Evolutionary conservation across 2,888 invertebrate species (phyloP).

Genomic region (Patella caerulea): DNA sequence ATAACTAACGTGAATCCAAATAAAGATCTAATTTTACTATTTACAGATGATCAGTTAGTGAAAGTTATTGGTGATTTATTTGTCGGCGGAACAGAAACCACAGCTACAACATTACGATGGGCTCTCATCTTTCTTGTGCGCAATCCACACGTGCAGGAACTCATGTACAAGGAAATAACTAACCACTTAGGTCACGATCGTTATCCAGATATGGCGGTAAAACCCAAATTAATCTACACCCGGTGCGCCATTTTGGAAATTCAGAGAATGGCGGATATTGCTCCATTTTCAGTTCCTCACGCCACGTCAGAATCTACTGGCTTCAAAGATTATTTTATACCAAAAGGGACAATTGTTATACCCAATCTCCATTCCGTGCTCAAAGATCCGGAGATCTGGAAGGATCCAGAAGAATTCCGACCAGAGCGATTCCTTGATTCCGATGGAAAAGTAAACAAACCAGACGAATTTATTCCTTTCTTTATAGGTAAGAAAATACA

Average conservation of each 20-base stretch:
- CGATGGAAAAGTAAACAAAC: conserved; percentile 18
- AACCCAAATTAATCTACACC: conserved; percentile 19
- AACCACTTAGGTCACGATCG: conserved; percentile 62
- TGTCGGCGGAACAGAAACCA: conserved; percentile 39
- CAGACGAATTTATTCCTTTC: conserved; percentile 29
- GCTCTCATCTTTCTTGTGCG: conserved; percentile 32
- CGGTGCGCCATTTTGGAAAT: conserved; percentile 23
- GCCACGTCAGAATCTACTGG: conserved; percentile 37
- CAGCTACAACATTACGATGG: conserved; percentile 38
- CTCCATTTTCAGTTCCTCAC: conserved; percentile 18
- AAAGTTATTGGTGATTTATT: conserved; percentile 39
- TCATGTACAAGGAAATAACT: conserved; percentile 65
- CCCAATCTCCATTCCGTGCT: conserved; percentile 42
- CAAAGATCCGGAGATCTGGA: conserved; percentile 36
- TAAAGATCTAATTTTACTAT: too few relatives aligned
- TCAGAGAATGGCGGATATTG: conserved; percentile 26
- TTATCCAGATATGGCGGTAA: conserved; percentile 26
- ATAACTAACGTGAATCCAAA: too few relatives aligned
- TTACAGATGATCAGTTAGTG: conserved; percentile 40
- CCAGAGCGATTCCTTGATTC: conserved; percentile 40
- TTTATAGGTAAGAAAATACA: conserved; percentile 25
- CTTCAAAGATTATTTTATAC: conserved; percentile 51
- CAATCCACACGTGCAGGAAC: conserved; percentile 31
- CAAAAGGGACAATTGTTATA: conserved; percentile 40
- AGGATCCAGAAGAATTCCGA: conserved; percentile 36